Base-by-base conservation (phyloP, 92 coral and sea anemone genomes). In the Parazoanthus swiftii region DNA sequence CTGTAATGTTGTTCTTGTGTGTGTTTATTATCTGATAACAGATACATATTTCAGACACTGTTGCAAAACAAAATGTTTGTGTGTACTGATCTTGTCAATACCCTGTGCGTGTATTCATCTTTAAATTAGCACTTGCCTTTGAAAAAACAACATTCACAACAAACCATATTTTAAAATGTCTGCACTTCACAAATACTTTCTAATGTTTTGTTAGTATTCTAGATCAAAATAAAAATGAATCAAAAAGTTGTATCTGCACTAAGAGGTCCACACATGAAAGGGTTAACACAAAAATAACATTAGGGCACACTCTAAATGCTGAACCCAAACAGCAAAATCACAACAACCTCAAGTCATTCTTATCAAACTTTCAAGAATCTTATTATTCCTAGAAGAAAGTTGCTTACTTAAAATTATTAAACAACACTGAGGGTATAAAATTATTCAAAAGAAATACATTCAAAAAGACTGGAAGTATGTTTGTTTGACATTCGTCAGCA, bases 31-130 rank as follows among this genome's bases (percentile, higher is more conserved):
- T 84, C 48, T 72, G 77, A 73, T 44, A 70, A 29, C 86, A 25
- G 77, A 33, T 26, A 44, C 42, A 42, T 14, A n/a, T 29, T 83
- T 84, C 67, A n/a, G 79, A 70, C 63, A 84, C 9, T 48, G 29
- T 50, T 70, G 37, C 68, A 70, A 46, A 84, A 84, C 87, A 84
- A 84, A 84, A 71, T 84, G 87, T 84, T 84, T 84, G 63, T 84
- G 87, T 36, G 37, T 46, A 48, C 68, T 74, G 56, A 72, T 70
- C 87, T 26, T 66, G 42, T 81, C 20, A 84, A 1, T 71, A 46
- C 56, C 58, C 58, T 18, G 20, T 71, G 26, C 33, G 44, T 84
- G 78, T 25, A 84, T 76, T 23, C 67, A 29, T 48, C 26, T 18
- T 35, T 39, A 72, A 81, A 20, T 39, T 39, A 36, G 2, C 85